Percentiles rank a stretch among this genome's conserved stretches.
These are phyloP conservation scores for Glaucidium brasilianum DNA, from an alignment of 2,113 vertebrate species.

Conservation along the genomic window DNA sequence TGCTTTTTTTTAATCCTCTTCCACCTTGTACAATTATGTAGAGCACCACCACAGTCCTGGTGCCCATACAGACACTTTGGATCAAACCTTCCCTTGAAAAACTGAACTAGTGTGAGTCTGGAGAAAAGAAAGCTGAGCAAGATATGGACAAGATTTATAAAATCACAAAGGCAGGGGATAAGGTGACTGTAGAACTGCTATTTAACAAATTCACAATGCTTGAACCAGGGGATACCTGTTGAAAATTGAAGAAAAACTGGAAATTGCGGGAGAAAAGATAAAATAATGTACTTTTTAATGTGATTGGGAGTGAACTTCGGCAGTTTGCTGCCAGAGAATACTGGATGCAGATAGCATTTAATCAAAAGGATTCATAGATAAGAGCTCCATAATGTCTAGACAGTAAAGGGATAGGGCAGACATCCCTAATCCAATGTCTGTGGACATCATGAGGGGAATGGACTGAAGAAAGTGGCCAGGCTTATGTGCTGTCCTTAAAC, in stretches of 20 bases:
- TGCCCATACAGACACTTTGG: accelerated
- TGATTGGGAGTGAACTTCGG: background rate
- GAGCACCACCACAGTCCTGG: background rate
- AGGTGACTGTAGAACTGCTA: background rate
- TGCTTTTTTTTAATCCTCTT: background rate
- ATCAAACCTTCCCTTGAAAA: background rate
- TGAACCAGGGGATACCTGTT: background rate
- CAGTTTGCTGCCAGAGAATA: background rate
- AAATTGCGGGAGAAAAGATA: background rate
- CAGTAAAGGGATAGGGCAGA: background rate
- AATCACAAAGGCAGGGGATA: background rate
- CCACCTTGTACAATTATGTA: background rate
- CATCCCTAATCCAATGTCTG: background rate
- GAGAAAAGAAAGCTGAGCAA: background rate
- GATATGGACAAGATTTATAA: background rate
- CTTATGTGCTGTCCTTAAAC: background rate
- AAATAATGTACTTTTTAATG: background rate
- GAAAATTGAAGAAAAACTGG: background rate
- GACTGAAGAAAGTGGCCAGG: background rate
- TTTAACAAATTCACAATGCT: background rate
- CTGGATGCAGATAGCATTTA: background rate
- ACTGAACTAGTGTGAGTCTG: background rate
- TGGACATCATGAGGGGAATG: background rate
- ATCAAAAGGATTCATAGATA: background rate
- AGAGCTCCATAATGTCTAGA: background rate